Base-by-base conservation (phyloP, 2,113 vertebrate species). In the Falcunculus frontatus region DNA sequence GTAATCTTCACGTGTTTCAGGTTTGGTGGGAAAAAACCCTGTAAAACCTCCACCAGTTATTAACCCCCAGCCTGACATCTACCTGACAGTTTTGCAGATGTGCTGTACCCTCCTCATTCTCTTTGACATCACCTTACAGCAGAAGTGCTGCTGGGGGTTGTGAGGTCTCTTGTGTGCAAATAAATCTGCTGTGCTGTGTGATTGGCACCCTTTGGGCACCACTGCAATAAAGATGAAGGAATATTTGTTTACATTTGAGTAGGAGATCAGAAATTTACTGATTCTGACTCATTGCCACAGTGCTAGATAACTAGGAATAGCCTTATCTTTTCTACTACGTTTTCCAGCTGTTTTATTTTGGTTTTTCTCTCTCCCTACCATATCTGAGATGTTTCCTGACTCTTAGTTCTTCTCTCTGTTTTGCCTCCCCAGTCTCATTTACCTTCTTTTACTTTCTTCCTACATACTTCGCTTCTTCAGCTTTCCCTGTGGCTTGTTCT, bases 211-310 rank as follows among this genome's bases (percentile, higher is more conserved):
- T 84, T 78, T 64, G 89, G 84, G 73, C 62, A 90, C 56, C 76
- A 78, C 83, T 87, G 84, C 73, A 90, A 52, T 47, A 75, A 81
- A 81, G 64, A 92, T 90, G 76, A 87, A 89, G 65, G 91, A 87
- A 74, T 87, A 67, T 92, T 81, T 95, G 91, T 95, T 95, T 95
- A 82, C 60, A 60, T 96, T 95, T 95, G 80, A 92, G 91, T 92
- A 77, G 90, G 59, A 90, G 95, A 95, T 90, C 27, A 22, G 83
- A 95, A 94, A 87, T 56, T 93, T 7, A 1, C 76, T 64, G 80
- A 87, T 95, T 96, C 93, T 90, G 94, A 95, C 73, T 95, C 93
- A 92, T 32, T 95, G 69, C 73, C 56, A 90, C 68, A 70, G 76
- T 0, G 0, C 25, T 59, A 94, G 85, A 86, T 83, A 93, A 88